A percentile compares a stretch with the other conserved stretches of the same genome.
These are phyloP conservation scores for Drosophila novamexicana DNA, from an alignment of 1,140 invertebrate genomes.

Conservation along the genomic window DNA sequence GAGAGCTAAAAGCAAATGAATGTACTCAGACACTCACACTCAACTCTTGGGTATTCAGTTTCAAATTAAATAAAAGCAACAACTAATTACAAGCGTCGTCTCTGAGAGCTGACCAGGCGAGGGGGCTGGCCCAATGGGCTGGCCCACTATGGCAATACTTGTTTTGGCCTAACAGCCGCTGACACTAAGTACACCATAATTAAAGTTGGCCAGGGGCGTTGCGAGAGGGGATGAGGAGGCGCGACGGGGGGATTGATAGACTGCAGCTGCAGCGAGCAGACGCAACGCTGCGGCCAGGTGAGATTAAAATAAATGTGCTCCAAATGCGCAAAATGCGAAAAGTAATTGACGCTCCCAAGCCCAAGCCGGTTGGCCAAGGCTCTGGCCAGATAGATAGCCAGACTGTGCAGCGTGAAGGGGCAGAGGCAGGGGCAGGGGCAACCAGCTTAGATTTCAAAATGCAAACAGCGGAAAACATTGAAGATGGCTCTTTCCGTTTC, in stretches of 20 bases:
- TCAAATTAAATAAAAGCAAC: conserved; percentile 72
- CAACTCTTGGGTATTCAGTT: conserved; percentile 37
- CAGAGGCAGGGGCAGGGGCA: background rate
- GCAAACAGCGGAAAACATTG: conserved; percentile 77
- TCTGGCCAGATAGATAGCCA: background rate
- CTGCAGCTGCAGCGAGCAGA: conserved; percentile 50
- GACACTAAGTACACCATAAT: conserved; percentile 75
- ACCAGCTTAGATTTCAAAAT: conserved; percentile 75
- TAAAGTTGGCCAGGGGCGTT: conserved; percentile 40
- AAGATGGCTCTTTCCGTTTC: conserved; percentile 66
- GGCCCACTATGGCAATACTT: conserved; percentile 31
- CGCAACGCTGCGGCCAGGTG: conserved; percentile 51
- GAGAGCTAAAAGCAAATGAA: conserved; percentile 45
- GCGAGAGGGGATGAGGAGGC: background rate
- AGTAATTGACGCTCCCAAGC: conserved; percentile 71
- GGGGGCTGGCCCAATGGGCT: background rate
- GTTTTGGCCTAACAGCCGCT: conserved; percentile 62
- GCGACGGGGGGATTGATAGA: background rate
- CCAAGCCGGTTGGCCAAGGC: conserved; percentile 54
- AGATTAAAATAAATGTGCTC: conserved; percentile 83
- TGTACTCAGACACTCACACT: background rate
- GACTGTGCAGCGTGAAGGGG: background rate
- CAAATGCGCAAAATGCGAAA: conserved; percentile 81
- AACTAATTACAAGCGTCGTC: conserved; percentile 66
- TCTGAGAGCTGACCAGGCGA: conserved; percentile 25